phyloP scores from a whole-genome alignment of 2,888 invertebrate genomes.

The Oasisia sp. region DNA sequence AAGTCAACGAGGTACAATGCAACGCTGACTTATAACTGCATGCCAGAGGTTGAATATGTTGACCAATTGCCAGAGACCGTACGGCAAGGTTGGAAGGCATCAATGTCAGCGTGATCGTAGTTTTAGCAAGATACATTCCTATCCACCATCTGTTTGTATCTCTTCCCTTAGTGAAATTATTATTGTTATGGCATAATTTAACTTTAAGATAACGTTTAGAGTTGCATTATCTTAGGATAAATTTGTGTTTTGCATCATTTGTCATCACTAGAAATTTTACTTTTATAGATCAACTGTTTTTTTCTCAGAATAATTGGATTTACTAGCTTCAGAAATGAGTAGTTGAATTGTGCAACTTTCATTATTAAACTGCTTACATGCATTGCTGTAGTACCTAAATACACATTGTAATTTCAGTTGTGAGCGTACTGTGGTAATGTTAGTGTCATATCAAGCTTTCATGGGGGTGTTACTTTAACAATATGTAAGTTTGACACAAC shows the following conservation, averaged over 20 bases:
- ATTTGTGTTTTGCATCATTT: background rate
- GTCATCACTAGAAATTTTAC: background rate
- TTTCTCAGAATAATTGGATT: background rate
- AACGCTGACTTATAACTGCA: background rate
- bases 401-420: background rate
- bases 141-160: too few species aligned
- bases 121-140: background rate
- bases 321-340: background rate
- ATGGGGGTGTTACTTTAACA: background rate
- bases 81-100: background rate
- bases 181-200: background rate
- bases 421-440: background rate
- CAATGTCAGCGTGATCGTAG: background rate
- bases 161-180: background rate
- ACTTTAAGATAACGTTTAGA: background rate
- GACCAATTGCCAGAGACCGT: background rate
- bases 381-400: background rate
- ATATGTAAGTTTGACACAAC: background rate
- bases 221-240: background rate
- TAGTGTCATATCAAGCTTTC: background rate
- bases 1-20: background rate
- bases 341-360: background rate
- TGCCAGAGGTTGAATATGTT: background rate
- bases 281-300: background rate
- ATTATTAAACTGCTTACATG: background rate